Evolutionary conservation across 2,797 vertebrate genomes (phyloP), one percentile per base, ranked within the genome.

Genomic region (Melanotaenia maccullochi): DNA sequence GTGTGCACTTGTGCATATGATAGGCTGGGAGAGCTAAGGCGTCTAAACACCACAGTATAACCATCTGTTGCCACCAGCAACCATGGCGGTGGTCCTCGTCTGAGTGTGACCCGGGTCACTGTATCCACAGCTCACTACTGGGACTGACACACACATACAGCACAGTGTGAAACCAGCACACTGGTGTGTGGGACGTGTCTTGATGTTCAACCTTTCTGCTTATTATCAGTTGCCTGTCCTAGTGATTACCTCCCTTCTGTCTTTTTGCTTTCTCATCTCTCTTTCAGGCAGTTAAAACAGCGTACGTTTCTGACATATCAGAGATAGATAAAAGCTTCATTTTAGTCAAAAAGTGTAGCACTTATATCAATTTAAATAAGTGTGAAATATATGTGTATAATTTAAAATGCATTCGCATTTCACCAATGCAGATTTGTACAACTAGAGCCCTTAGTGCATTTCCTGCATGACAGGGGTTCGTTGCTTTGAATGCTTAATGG

Each of bases 31-130:
- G 85, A 83, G 78, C 80, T 40, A 52, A 85, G 82, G 86, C 78
- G 52, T 89, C 87, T 85, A 82, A 87, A 82, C 88, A 86, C 87
- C 69, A 55, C 57, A 69, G 88, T 49, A 75, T 64, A 78, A 75
- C 91, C 91, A 93, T 94, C 93, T 94, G 92, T 86, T 90, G 86
- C 83, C 86, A 77, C 75, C 58, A 70, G 80, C 88, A 87, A 83
- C 88, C 65, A 51, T 85, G 71, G 84, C 58, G 71, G 87, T 85
- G 85, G 89, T 83, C 85, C 73, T 82, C 58, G 70, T 92, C 88
- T 78, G 73, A 71, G 87, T 86, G 85, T 84, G 83, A 89, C 86
- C 84, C 8, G 75, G 87, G 88, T 92, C 88, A 85, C 60, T 42
- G 63, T 84, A 76, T 72, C 78, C 67, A 70, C 81, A 85, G 82